Evolutionary conservation across 2,888 invertebrate genomes (phyloP).

Genomic region (Machimus rusticus): DNA sequence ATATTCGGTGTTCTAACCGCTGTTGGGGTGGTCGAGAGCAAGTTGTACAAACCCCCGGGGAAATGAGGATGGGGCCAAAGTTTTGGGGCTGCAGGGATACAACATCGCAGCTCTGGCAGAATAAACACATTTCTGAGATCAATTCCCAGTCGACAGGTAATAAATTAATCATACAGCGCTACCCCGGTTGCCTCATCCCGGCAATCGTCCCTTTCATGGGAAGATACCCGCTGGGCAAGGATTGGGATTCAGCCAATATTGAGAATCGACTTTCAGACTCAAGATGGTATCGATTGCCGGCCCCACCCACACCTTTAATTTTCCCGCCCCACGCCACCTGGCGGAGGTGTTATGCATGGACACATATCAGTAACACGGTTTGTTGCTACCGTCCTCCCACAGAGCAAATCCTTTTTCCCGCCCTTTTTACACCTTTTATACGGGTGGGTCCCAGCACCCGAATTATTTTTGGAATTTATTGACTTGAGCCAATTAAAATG

Average conservation of each 20-base stretch:
- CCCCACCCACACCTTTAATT: background rate
- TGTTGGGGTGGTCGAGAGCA: background rate
- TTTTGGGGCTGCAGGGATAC: background rate
- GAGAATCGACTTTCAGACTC: background rate
- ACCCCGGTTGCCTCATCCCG: background rate
- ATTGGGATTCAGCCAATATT: background rate
- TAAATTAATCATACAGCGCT: slow-evolving; percentile 6
- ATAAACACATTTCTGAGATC: background rate
- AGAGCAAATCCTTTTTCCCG: background rate
- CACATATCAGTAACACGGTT: background rate
- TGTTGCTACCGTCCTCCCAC: background rate
- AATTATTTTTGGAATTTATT: background rate
- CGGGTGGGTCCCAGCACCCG: background rate
- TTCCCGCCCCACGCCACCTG: background rate
- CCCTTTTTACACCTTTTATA: background rate
- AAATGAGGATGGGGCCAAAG: background rate
- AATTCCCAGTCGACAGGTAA: slow-evolving; percentile 18
- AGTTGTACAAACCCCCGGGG: background rate
- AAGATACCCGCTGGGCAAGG: background rate
- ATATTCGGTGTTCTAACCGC: background rate
- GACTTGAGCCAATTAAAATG: background rate
- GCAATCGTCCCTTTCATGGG: background rate
- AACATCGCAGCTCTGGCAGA: background rate
- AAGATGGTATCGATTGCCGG: background rate
- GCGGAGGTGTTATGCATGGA: background rate